Evolutionary conservation across 2,797 vertebrate genomes (phyloP).

Genomic region (Gobio occitaniae): DNA sequence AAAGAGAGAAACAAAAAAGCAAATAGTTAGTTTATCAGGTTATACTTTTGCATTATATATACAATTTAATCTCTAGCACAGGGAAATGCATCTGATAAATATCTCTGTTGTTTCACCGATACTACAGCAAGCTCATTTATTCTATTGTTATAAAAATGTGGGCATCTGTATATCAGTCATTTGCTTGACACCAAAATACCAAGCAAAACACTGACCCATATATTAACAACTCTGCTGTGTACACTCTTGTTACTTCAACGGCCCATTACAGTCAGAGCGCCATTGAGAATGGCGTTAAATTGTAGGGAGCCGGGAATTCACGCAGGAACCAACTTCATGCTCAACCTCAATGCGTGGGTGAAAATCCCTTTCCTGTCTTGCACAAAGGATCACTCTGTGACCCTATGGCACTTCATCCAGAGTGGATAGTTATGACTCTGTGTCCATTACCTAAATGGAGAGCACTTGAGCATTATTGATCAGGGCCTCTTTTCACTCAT

Average conservation of each 20-base stretch:
- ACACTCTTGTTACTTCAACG: conserved; percentile 39
- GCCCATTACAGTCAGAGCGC: conserved; percentile 43
- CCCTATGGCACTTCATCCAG: conserved; percentile 66
- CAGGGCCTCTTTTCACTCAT: conserved; percentile 74
- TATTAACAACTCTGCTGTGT: conserved; percentile 39
- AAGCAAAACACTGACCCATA: conserved; percentile 24
- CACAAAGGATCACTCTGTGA: conserved; percentile 43
- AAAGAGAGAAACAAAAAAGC: conserved; percentile 34
- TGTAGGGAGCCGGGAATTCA: conserved; percentile 17
- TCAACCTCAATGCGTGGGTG: conserved; percentile 38
- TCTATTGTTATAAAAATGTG: conserved; percentile 8
- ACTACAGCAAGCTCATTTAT: conserved; percentile 40
- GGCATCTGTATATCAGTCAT: conserved; percentile 40
- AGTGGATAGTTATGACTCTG: conserved; percentile 81
- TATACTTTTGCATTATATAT: conserved; percentile 51
- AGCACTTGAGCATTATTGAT: conserved; percentile 79
- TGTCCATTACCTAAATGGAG: conserved; percentile 91
- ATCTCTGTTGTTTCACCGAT: conserved; percentile 41
- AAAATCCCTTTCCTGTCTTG: conserved; percentile 47
- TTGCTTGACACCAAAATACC: conserved; percentile 6
- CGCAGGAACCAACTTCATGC: conserved; percentile 2
- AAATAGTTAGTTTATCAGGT: conserved; percentile 43
- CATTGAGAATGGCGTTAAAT: conserved; percentile 38
- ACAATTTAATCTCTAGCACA: conserved; percentile 35
- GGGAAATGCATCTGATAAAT: conserved; percentile 49